Conservation (phyloP, 2,888 invertebrate species). For the Dryocosmus kuriphilus region DNA sequence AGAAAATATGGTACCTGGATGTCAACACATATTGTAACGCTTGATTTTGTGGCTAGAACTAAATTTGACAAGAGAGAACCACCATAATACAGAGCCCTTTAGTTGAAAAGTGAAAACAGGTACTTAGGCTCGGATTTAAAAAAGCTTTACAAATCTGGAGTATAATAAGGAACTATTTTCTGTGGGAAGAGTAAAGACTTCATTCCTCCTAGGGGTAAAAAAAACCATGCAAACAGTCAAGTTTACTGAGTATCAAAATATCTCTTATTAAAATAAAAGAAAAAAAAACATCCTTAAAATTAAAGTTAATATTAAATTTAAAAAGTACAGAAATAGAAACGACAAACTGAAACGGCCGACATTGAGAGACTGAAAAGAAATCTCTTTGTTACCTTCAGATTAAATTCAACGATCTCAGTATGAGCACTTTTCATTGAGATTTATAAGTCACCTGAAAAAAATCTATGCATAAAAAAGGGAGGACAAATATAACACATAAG, state of each 20-base stretch:
- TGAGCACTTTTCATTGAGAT: constrained; percentile 4
- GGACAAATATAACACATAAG: constrained; percentile 15
- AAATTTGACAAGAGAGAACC: constrained; percentile 21
- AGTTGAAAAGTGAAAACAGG: constrained; percentile 31
- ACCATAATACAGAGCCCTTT: constrained; percentile 31
- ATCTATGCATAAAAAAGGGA: constrained; percentile 36
- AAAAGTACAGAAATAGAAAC: not conserved
- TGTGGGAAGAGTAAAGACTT: constrained; percentile 12
- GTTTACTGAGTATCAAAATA: not conserved
- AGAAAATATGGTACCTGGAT: constrained; percentile 35
- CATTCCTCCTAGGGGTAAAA: constrained; percentile 14
- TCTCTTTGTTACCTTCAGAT: constrained; percentile 7
- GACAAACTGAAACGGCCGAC: no score
- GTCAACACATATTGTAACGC: constrained; percentile 39
- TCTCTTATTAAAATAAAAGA: not conserved
- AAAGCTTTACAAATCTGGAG: constrained; percentile 15
- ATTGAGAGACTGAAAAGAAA: not conserved
- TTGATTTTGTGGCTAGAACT: constrained; percentile 32
- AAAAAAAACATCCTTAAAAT: not conserved
- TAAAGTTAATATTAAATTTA: not conserved
- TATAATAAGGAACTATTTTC: constrained; percentile 25
- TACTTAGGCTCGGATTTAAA: constrained; percentile 30
- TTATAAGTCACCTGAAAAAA: constrained; percentile 34
- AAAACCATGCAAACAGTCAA: constrained; percentile 1
- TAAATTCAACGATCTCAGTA: constrained; percentile 19